These are phyloP conservation scores for Thalassoma bifasciatum DNA, from an alignment of 2,113 vertebrate genomes.

Conservation along the genomic window DNA sequence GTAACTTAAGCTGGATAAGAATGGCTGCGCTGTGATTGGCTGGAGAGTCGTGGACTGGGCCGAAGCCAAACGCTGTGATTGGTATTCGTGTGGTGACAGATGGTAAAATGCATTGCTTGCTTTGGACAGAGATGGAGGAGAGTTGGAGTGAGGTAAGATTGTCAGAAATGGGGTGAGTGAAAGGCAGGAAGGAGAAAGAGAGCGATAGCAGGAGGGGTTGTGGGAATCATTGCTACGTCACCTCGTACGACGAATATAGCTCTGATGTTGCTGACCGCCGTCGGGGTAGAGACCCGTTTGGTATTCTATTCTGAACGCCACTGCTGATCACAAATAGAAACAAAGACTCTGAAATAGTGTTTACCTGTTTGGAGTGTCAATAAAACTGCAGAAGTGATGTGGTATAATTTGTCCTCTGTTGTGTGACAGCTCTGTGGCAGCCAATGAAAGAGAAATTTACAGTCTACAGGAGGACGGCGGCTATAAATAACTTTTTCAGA, in stretches of 20 bases:
- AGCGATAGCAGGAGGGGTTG: constrained; percentile 44
- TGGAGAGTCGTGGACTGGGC: constrained; percentile 17
- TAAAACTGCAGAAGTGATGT: not conserved
- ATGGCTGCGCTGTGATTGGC: constrained; percentile 37
- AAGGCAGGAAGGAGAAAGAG: constrained; percentile 20
- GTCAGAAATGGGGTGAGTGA: constrained; percentile 24
- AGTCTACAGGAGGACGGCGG: constrained; percentile 36
- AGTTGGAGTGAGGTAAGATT: constrained; percentile 56
- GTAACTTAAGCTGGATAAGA: not conserved
- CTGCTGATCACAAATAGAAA: not conserved
- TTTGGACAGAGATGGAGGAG: constrained; percentile 58
- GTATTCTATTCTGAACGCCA: constrained; percentile 13
- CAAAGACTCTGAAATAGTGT: not conserved
- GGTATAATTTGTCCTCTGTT: not conserved
- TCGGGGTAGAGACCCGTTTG: constrained; percentile 46
- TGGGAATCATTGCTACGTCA: constrained; percentile 60
- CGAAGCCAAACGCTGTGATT: constrained; percentile 52
- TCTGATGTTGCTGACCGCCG: constrained; percentile 73
- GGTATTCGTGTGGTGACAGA: constrained; percentile 80
- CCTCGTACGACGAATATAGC: constrained; percentile 70
- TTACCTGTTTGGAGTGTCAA: not conserved
- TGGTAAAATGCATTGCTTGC: constrained; percentile 76
- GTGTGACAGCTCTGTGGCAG: constrained; percentile 16
- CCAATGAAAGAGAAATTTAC: constrained; percentile 32
- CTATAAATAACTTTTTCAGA: constrained; percentile 73